A percentile compares a stretch with the other conserved stretches of the same genome.
Conservation (phyloP, 2,113 vertebrate species). For the Etia nguti region DNA sequence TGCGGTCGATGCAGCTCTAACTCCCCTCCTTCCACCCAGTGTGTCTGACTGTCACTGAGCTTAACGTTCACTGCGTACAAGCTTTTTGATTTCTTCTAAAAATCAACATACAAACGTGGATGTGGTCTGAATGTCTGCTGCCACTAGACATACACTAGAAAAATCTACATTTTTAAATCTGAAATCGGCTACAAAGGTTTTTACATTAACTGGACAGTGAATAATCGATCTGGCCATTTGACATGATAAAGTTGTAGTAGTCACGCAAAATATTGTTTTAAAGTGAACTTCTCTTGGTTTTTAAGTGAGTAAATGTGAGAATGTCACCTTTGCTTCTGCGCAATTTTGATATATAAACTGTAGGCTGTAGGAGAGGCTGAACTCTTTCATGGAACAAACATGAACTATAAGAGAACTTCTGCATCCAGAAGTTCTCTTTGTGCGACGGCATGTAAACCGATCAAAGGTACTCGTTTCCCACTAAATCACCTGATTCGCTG, state of each 20-base stretch:
- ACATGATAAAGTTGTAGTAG: background rate
- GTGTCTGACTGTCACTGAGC: background rate
- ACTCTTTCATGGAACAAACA: background rate
- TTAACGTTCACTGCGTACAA: background rate
- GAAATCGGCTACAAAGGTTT: no score
- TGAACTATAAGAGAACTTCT: no score
- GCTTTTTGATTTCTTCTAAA: background rate
- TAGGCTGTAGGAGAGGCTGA: background rate
- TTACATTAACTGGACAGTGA: background rate
- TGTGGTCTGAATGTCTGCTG: background rate
- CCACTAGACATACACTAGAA: background rate
- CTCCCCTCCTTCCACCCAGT: background rate
- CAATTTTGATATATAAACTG: background rate
- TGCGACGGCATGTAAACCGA: background rate
- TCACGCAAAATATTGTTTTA: background rate
- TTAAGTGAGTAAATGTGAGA: background rate
- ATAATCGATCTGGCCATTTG: background rate
- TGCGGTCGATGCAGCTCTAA: background rate
- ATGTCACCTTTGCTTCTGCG: accelerated
- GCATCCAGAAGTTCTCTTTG: background rate
- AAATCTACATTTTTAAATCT: background rate
- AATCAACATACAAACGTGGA: accelerated
- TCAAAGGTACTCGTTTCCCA: background rate
- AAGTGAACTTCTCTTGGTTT: background rate
- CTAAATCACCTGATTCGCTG: background rate